These are phyloP conservation scores for Rotaria macrura DNA, from an alignment of 2,888 invertebrate genomes.

Conservation along the genomic window DNA sequence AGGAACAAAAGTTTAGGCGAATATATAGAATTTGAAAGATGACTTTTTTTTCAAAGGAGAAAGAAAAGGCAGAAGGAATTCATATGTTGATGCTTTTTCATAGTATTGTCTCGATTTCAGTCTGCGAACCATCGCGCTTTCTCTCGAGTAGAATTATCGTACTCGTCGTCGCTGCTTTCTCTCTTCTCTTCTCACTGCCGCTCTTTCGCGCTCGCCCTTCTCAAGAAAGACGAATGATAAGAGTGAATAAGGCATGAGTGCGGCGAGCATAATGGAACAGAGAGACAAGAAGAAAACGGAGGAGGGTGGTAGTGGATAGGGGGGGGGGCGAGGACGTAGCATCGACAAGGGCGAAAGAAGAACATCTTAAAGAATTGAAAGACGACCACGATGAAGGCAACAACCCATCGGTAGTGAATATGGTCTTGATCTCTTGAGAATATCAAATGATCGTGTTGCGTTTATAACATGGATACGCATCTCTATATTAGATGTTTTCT, in stretches of 20 bases:
- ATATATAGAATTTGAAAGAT: no score
- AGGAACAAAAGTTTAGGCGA: no score
- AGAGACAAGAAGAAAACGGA: background rate
- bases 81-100: background rate
- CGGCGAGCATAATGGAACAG: background rate
- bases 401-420: background rate
- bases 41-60: no score
- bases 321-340: background rate
- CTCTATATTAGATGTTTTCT: background rate
- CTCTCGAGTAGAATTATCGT: slow-evolving; percentile 12
- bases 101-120: background rate
- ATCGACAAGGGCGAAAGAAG: background rate
- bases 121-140: background rate
- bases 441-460: background rate
- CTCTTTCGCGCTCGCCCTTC: background rate
- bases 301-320: no score
- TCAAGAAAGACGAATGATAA: background rate
- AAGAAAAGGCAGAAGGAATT: background rate
- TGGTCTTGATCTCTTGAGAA: background rate
- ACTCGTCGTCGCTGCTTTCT: background rate
- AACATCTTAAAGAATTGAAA: background rate
- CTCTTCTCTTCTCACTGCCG: background rate
- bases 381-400: background rate
- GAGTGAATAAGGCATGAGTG: background rate
- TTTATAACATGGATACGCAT: background rate